Evolutionary conservation across 2,113 vertebrate species (phyloP).

Genomic region (Tympanuchus pallidicinctus): DNA sequence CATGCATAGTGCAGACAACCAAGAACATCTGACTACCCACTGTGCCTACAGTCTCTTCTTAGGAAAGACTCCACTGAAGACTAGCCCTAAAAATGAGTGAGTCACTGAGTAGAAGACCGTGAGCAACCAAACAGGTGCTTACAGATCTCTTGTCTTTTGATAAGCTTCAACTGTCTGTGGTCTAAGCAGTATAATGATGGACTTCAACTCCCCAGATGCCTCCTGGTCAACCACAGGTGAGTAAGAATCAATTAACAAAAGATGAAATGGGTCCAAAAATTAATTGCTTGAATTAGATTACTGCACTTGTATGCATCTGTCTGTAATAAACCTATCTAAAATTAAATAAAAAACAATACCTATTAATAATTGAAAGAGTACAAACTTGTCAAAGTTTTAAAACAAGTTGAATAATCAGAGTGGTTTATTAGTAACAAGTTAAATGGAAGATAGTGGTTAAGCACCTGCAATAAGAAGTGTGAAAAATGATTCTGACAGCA

Average conservation of each 20-base stretch:
- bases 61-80: background rate
- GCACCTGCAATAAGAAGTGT: background rate
- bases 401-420: background rate
- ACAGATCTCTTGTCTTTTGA: background rate
- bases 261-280: background rate
- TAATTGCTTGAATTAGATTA: background rate
- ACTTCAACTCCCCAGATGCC: background rate
- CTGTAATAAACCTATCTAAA: background rate
- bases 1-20: background rate
- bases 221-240: background rate
- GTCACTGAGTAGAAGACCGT: background rate
- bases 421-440: constrained; percentile 26
- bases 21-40: background rate
- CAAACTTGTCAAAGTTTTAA: background rate
- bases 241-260: background rate
- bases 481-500: constrained; percentile 15
- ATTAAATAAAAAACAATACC: background rate
- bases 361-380: background rate
- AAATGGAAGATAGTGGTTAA: constrained; percentile 28
- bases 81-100: background rate
- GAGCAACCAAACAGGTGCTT: background rate
- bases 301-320: background rate
- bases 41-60: background rate
- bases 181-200: background rate
- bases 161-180: background rate